A percentile compares a stretch with the other conserved stretches of the same genome.
These are phyloP conservation scores for Cyclina sinensis DNA, from an alignment of 1,140 invertebrate genomes.

Conservation along the genomic window DNA sequence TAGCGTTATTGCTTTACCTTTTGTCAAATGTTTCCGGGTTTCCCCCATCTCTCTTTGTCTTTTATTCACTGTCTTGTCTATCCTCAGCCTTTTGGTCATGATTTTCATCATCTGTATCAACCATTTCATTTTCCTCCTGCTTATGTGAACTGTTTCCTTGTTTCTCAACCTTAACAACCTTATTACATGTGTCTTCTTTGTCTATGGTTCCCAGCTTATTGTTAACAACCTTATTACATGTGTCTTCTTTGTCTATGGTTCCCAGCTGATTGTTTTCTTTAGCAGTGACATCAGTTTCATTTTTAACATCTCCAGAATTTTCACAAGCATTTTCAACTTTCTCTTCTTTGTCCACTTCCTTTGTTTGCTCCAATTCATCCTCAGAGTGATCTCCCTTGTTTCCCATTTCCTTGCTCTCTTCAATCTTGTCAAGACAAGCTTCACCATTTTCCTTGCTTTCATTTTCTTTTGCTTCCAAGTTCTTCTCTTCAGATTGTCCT, in stretches of 20 bases:
- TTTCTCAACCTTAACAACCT: background rate
- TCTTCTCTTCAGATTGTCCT: background rate
- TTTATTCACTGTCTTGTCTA: too few species aligned
- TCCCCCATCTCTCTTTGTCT: background rate
- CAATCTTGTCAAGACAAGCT: background rate
- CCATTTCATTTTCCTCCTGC: background rate
- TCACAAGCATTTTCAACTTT: background rate
- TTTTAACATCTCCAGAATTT: background rate
- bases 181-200: background rate
- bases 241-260: background rate
- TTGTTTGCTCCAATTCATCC: background rate
- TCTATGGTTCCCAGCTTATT: background rate
- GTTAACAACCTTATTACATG: background rate
- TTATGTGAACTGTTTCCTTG: background rate
- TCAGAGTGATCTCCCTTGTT: too few species aligned
- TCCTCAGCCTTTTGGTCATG: background rate
- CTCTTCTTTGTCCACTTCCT: slow-evolving; percentile 60
- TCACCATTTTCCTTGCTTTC: background rate
- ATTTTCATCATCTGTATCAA: background rate
- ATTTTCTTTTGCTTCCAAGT: background rate
- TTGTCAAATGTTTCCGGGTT: background rate
- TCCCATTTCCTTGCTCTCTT: too few species aligned
- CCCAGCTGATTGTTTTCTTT: background rate
- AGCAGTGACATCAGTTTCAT: background rate
- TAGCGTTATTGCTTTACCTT: background rate